Percentiles rank a stretch among this genome's conserved stretches.
phyloP scores from a whole-genome alignment of 2,888 invertebrate species.

The Mesochorus sp. region DNA sequence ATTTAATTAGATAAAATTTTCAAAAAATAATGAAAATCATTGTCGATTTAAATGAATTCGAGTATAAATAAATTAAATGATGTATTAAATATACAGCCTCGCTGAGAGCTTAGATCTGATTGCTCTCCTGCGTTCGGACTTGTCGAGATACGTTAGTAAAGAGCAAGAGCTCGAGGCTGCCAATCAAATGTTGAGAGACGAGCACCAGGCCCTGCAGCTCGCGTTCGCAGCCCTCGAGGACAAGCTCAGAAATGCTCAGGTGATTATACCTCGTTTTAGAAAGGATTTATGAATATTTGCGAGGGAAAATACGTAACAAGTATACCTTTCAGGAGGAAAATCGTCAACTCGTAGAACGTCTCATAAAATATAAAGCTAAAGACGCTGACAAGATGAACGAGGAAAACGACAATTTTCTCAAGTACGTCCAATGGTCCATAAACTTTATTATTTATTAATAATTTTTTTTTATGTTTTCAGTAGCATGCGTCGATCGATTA shows the following conservation, averaged over 20 bases:
- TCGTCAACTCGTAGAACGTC: slow-evolving; percentile 90
- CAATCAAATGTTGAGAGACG: slow-evolving; percentile 95
- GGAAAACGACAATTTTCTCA: slow-evolving; percentile 96
- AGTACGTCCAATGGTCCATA: slow-evolving; percentile 88
- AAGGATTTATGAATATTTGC: slow-evolving; percentile 3
- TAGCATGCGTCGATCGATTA: no score
- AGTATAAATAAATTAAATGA: background rate
- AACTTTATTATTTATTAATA: no score
- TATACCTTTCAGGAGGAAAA: slow-evolving; percentile 94
- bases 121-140: slow-evolving; percentile 88
- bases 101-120: slow-evolving; percentile 87
- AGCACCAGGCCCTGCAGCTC: slow-evolving; percentile 96
- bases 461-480: no score
- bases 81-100: slow-evolving; percentile 83
- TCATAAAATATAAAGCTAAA: slow-evolving; percentile 95
- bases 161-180: slow-evolving; percentile 90
- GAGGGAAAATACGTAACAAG: background rate
- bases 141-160: slow-evolving; percentile 88
- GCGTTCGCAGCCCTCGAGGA: slow-evolving; percentile 95
- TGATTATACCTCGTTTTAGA: slow-evolving; percentile 74
- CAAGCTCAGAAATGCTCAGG: slow-evolving; percentile 92
- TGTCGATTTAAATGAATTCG: no score
- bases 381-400: slow-evolving; percentile 98
- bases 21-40: background rate
- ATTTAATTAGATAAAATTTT: no score